These are phyloP conservation scores for Priapulus caudatus DNA, from an alignment of 2,888 invertebrate genomes.

Conservation along the genomic window DNA sequence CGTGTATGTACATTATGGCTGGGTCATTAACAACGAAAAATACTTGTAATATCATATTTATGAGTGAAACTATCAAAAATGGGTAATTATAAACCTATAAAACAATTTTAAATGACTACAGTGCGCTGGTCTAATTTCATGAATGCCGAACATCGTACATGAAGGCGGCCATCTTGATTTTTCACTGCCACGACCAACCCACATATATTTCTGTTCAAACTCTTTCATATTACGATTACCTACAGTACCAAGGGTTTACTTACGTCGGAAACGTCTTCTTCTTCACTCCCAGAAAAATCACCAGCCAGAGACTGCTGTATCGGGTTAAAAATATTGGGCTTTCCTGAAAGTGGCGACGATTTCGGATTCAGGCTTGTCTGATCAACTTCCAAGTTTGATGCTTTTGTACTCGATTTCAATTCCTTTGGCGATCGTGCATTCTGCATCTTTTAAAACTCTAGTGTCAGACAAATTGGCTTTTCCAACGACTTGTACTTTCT, in stretches of 20 bases:
- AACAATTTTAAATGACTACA: neutral
- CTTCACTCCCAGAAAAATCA: slow-evolving; percentile 88
- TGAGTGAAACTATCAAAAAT: too few species aligned
- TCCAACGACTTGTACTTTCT: neutral
- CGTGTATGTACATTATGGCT: too few species aligned
- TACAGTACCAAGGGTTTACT: too few species aligned
- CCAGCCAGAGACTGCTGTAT: slow-evolving; percentile 73
- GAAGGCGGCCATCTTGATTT: too few species aligned
- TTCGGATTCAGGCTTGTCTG: slow-evolving; percentile 27
- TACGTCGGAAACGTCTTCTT: slow-evolving; percentile 93
- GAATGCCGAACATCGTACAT: too few species aligned
- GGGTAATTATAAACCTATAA: neutral
- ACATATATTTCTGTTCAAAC: too few species aligned
- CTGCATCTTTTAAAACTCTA: slow-evolving; percentile 59
- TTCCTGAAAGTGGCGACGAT: slow-evolving; percentile 21
- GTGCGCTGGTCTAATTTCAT: too few species aligned
- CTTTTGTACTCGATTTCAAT: slow-evolving; percentile 26
- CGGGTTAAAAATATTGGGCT: slow-evolving; percentile 21
- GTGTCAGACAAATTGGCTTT: slow-evolving; percentile 16
- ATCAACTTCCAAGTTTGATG: slow-evolving; percentile 30
- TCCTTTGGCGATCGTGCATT: slow-evolving; percentile 50
- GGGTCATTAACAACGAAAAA: too few species aligned
- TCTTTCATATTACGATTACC: too few species aligned
- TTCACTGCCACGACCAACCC: too few species aligned
- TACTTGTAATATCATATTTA: too few species aligned